Conservation (phyloP, 2,113 vertebrate genomes). For the Pomatostomus ruficeps region DNA sequence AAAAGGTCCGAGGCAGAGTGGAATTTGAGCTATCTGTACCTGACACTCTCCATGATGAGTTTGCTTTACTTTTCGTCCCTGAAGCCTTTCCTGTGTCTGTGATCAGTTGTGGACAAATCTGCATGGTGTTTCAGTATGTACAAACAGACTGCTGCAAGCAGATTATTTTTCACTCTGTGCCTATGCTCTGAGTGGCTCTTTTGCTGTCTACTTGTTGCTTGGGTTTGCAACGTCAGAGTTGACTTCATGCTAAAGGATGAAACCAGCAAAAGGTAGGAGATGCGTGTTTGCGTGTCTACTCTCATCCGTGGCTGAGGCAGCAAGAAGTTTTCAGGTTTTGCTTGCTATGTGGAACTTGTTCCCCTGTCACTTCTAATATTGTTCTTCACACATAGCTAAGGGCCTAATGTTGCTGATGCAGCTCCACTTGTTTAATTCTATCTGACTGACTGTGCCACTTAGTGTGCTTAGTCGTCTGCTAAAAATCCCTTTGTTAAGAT, state of each 20-base stretch:
- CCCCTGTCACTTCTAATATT: not conserved
- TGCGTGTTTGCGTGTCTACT: not conserved
- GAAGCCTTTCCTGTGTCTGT: not conserved
- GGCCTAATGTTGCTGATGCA: not conserved
- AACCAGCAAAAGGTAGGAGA: not conserved
- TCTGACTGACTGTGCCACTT: not conserved
- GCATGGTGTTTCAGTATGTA: not conserved
- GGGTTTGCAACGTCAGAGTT: not conserved
- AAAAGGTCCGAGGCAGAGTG: not conserved
- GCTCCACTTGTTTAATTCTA: slow-evolving; percentile 12
- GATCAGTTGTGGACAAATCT: not conserved
- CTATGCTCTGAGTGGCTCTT: rapidly evolving
- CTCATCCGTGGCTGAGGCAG: not conserved
- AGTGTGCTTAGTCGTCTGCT: slow-evolving; percentile 31
- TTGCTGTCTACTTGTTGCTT: not conserved
- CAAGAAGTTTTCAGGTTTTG: not conserved
- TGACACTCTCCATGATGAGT: not conserved
- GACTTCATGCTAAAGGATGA: not conserved
- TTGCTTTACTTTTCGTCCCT: not conserved
- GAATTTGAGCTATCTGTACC: not conserved
- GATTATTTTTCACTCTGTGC: not conserved
- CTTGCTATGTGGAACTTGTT: not conserved
- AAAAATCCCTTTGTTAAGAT: slow-evolving; percentile 35
- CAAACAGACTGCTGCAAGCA: not conserved
- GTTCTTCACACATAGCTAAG: not conserved